These are phyloP conservation scores for Pterostichus madidus DNA, from an alignment of 2,888 invertebrate species.

Conservation along the genomic window DNA sequence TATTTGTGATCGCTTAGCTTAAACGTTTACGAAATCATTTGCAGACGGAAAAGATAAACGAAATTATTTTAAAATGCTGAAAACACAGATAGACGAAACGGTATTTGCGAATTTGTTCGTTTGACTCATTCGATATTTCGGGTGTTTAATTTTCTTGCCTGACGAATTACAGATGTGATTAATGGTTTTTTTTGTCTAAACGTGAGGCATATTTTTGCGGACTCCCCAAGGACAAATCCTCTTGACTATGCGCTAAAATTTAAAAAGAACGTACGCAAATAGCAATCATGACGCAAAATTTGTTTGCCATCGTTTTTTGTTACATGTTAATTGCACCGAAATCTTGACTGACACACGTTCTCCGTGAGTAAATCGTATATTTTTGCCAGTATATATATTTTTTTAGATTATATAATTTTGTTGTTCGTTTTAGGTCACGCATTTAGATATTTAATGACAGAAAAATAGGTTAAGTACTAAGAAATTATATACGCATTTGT, in stretches of 20 bases:
- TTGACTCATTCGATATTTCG: not conserved
- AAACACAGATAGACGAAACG: not conserved
- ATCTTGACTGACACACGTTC: constrained; percentile 20
- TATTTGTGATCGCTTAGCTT: not conserved
- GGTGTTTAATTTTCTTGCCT: constrained; percentile 5
- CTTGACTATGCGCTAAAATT: constrained; percentile 6
- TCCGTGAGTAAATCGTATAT: constrained; percentile 13
- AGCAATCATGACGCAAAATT: constrained; percentile 36
- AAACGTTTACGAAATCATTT: not conserved
- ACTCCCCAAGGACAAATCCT: not conserved
- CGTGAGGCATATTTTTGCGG: not conserved
- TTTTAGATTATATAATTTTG: not conserved
- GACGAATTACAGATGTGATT: constrained; percentile 5
- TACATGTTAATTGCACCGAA: constrained; percentile 38
- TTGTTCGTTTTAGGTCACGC: not conserved
- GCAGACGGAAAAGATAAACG: not conserved
- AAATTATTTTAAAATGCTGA: not conserved
- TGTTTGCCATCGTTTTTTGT: not conserved
- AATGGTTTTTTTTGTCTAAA: not conserved
- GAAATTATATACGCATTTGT: not conserved
- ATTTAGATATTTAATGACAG: not conserved
- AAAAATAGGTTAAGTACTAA: not conserved
- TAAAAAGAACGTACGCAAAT: not conserved
- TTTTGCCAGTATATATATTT: constrained; percentile 13
- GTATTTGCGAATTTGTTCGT: not conserved